phyloP scores from a whole-genome alignment of 2,113 vertebrate genomes.

The Muntiacus reevesi region DNA sequence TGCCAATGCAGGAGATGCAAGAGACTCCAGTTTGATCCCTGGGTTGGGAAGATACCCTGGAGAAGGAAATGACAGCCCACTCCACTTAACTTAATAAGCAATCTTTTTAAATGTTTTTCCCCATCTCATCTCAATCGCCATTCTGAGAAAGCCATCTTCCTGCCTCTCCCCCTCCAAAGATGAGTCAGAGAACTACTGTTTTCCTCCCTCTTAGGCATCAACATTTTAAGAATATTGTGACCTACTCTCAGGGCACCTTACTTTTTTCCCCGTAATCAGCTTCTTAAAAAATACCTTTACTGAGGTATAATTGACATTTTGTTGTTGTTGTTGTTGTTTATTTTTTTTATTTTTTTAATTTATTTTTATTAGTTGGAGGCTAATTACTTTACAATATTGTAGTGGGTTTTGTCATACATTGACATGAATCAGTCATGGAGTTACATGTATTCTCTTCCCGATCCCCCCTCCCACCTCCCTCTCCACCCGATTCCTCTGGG shows the following conservation, averaged over 20 bases:
- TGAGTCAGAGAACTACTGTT: neutral
- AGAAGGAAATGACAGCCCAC: neutral
- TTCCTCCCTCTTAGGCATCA: neutral
- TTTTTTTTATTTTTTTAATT: too few relatives aligned
- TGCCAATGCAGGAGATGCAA: neutral
- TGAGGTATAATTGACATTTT: neutral
- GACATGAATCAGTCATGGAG: too few relatives aligned
- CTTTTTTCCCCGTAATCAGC: rapidly evolving
- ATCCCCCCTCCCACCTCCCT: too few relatives aligned
- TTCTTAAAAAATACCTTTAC: neutral
- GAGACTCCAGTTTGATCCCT: neutral
- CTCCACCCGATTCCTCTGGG: too few relatives aligned
- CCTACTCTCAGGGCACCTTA: neutral
- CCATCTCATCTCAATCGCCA: neutral
- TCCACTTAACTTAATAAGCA: neutral
- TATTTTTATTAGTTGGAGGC: too few relatives aligned
- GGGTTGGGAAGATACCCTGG: neutral
- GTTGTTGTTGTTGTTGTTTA: too few relatives aligned
- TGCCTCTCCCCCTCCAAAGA: neutral
- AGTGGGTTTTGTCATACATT: too few relatives aligned
- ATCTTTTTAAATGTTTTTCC: neutral
- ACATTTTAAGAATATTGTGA: neutral
- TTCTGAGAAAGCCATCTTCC: neutral
- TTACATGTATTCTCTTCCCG: too few relatives aligned
- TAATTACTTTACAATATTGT: too few relatives aligned